A percentile compares a stretch with the other conserved stretches of the same genome.
Conservation (phyloP, 2,113 vertebrate species). For the Mesocricetus auratus region DNA sequence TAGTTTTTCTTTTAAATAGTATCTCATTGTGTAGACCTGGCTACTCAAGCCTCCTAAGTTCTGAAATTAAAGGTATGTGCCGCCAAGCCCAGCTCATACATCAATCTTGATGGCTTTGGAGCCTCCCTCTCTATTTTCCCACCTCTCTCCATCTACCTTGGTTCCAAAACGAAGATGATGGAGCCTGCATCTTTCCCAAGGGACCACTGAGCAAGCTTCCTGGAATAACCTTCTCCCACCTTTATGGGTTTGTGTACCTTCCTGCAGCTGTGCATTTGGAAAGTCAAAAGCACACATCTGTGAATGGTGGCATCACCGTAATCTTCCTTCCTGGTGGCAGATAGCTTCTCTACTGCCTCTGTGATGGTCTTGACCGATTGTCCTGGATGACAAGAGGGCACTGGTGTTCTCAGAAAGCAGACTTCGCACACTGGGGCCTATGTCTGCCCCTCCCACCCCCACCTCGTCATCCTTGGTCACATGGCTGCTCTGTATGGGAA, state of each 20-base stretch:
- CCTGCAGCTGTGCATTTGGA: no score
- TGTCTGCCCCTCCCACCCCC: not conserved
- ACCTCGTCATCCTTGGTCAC: not conserved
- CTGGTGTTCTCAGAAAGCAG: not conserved
- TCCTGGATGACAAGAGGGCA: not conserved
- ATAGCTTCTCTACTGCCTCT: not conserved
- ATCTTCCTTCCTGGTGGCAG: not conserved
- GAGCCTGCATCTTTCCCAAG: not conserved
- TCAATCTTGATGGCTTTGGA: no score
- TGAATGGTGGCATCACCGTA: not conserved
- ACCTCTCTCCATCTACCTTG: not conserved
- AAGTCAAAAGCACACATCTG: not conserved
- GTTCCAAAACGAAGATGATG: not conserved
- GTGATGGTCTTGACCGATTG: not conserved
- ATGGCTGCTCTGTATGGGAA: not conserved
- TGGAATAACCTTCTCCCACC: no score
- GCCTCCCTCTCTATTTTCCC: no score
- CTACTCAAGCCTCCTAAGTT: not conserved
- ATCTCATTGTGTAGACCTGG: not conserved
- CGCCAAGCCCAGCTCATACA: not conserved
- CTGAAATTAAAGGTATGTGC: not conserved
- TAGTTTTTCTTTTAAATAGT: not conserved
- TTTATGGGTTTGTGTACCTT: not conserved
- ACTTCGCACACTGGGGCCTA: not conserved
- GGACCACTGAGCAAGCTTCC: not conserved